phyloP scores from a whole-genome alignment of 1,140 invertebrate species.

The Hyphantria cunea region DNA sequence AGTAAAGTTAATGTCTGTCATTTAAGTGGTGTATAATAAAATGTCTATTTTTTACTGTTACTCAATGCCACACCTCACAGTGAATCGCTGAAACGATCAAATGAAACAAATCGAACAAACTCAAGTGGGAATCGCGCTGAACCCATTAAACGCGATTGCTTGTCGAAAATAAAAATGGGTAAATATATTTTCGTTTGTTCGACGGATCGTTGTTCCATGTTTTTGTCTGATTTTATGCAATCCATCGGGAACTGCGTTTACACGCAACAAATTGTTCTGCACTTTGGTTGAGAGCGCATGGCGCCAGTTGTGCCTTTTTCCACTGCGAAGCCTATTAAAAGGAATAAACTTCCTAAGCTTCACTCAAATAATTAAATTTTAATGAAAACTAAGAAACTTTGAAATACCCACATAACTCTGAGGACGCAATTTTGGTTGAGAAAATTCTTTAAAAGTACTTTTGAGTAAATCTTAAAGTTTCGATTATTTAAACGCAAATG shows the following conservation, averaged over 20 bases:
- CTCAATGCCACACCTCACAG: conserved; percentile 44
- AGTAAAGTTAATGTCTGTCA: too few relatives aligned
- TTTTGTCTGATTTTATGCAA: conserved; percentile 67
- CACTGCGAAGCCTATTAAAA: background rate
- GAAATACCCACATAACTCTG: conserved; percentile 10
- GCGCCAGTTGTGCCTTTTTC: conserved; percentile 12
- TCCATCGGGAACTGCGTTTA: conserved; percentile 62
- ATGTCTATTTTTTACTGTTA: conserved; percentile 39
- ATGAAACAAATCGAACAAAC: conserved; percentile 70
- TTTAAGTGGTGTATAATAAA: conserved; percentile 16
- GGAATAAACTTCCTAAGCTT: conserved; percentile 1
- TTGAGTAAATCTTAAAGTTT: background rate
- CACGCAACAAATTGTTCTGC: conserved; percentile 67
- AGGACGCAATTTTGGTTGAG: background rate
- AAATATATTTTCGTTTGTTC: conserved; percentile 71
- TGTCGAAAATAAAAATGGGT: conserved; percentile 74
- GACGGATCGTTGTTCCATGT: conserved; percentile 51
- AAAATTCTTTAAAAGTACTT: conserved; percentile 11
- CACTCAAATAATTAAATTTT: background rate
- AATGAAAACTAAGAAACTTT: conserved; percentile 1
- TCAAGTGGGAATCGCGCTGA: conserved; percentile 72
- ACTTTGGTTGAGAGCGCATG: conserved; percentile 55
- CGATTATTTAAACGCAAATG: too few relatives aligned
- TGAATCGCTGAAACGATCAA: conserved; percentile 56
- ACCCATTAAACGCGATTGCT: conserved; percentile 73